Percentiles rank a stretch among this genome's conserved stretches.
Conservation (phyloP, 2,888 invertebrate species). For the Dilophus febrilis region DNA sequence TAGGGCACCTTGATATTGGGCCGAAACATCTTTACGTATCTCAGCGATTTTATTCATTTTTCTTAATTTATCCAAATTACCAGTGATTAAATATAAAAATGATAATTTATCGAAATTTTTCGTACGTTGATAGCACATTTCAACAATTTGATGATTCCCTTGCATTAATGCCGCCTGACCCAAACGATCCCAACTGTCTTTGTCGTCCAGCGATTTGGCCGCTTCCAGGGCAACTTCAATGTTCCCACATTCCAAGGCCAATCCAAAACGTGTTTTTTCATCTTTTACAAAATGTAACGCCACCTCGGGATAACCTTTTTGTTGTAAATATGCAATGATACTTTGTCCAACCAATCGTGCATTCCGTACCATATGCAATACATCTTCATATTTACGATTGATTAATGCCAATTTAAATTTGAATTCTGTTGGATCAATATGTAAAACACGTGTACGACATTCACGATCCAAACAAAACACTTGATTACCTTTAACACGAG, state of each 20-base stretch:
- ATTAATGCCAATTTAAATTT: slow-evolving; percentile 94
- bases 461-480: slow-evolving; percentile 92
- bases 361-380: slow-evolving; percentile 84
- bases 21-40: slow-evolving; percentile 89
- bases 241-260: slow-evolving; percentile 96
- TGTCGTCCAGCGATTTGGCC: slow-evolving; percentile 86
- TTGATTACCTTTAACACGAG: slow-evolving; percentile 74
- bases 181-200: slow-evolving; percentile 86
- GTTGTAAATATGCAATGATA: slow-evolving; percentile 95
- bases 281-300: slow-evolving; percentile 98
- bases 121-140: slow-evolving; percentile 98
- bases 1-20: slow-evolving; percentile 91
- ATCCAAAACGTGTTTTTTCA: slow-evolving; percentile 85
- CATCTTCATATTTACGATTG: slow-evolving; percentile 89
- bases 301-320: slow-evolving; percentile 98
- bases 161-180: slow-evolving; percentile 87
- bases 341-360: slow-evolving; percentile 96
- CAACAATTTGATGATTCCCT: slow-evolving; percentile 90
- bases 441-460: slow-evolving; percentile 73
- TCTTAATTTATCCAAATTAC: slow-evolving; percentile 88
- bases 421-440: slow-evolving; percentile 94
- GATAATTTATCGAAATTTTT: slow-evolving; percentile 98
- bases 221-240: slow-evolving; percentile 96
- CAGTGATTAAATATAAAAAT: slow-evolving; percentile 94
- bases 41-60: slow-evolving; percentile 99